Base-by-base conservation (phyloP, 2,888 invertebrate species). In the Poecilobothrus nobilitatus region DNA sequence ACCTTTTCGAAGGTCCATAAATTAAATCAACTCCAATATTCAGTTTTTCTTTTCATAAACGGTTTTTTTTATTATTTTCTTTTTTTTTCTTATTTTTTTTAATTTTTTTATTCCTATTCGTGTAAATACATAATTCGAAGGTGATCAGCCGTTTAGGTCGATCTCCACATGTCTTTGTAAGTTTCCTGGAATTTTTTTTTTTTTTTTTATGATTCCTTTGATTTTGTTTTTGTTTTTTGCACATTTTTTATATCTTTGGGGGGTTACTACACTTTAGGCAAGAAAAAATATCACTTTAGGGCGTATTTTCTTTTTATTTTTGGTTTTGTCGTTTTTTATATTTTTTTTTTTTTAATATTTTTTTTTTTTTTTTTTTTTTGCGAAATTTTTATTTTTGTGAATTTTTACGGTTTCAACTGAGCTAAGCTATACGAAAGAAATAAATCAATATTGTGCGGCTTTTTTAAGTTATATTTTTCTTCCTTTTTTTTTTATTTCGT, bases 221-320 rank as follows among this genome's bases (percentile, higher is more conserved):
- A 12, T 41, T 1, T 41, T 41, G 9, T 41, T 15, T 41, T 41
- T 41, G 9, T 9, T 41, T 41, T 41, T 41, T 41, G 41, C 53
- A 18, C 53, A 53, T 6, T 53, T 53, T 53, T 12, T 53, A 53
- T 53, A 53, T 18, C 53, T 53, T 53, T 53, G 53, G 53, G 53
- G 53, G 53, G 53, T 53, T 53, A 53, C 53, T 53, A 53, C 53
- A 53, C 53, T 53, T 53, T 53, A 53, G 53, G 53, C 53, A 53
- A 53, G 53, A 53, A 53, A 53, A 53, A 53, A 53, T 18, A 53
- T 53, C 53, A 53, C 53, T 53, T 53, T 53, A 53, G 53, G 53
- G 53, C 53, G 53, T 53, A 53, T 53, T 53, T 53, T 53, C 53
- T n/a, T 53, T 41, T 41, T 41, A 41, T 41, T 12, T 41, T 41